Evolutionary conservation across 2,797 vertebrate genomes (phyloP), one percentile per base, ranked within the genome.

Genomic region (Lophius americanus): DNA sequence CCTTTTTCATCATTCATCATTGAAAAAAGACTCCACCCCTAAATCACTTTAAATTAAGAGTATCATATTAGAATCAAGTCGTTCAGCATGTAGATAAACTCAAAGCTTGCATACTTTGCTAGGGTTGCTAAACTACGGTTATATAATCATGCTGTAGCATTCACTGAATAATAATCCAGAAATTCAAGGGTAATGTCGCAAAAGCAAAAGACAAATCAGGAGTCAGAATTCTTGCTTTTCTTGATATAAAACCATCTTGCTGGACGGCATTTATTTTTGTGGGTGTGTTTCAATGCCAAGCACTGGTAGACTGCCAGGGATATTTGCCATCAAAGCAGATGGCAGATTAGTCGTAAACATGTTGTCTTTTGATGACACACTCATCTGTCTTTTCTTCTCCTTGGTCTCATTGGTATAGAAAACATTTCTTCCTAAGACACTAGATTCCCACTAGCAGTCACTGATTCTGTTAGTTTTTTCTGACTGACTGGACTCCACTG

Each of bases 401-500:
- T 53, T n/a, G 9, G 49, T 68, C 57, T 82, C 48, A 49, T 53
- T 47, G 53, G 55, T 55, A 67, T 48, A 62, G 56, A 62, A 70
- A 78, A 68, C 58, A 23, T 23, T 23, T 23, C 73, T 69, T 49
- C 35, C 36, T 9, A 50, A 52, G 64, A 70, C 67, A 41, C 55
- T 48, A 51, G 68, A 66, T 70, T 72, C 60, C 79, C 58, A 70
- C 75, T 23, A 56, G 47, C 54, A 66, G 78, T 78, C 68, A 67
- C 5, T 67, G 64, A 52, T 58, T 70, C 35, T 62, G 54, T 23
- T 23, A 23, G 23, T 23, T 61, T 72, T 60, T 68, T 50, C 58
- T 50, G 55, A 69, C 56, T 75, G 70, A 67, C 83, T 71, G 72
- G 82, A 70, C 77, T 77, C 62, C 67, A 78, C 72, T 59, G 70